Evolutionary conservation across 2,113 vertebrate species (phyloP), one percentile per base, ranked within the genome.

Genomic region (Podarcis cretensis): DNA sequence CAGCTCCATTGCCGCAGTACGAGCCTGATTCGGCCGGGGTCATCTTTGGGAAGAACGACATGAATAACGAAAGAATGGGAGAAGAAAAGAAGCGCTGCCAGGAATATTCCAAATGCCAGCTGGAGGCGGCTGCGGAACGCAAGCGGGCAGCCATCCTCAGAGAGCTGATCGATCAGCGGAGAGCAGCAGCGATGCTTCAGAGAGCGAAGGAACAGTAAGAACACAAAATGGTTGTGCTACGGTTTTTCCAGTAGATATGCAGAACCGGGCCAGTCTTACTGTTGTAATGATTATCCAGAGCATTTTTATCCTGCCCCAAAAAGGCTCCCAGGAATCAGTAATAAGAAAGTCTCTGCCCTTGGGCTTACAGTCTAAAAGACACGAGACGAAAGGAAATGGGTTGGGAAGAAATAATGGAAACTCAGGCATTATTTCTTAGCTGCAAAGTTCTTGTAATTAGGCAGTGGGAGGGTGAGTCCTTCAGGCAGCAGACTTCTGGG

Each of bases 131-230:
- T 8, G 91, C 96, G 1, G 85, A 90, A 5, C 95, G 25, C 74
- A 97, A 93, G 83, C 95, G 92, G 30, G 91, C 92, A 2, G 86
- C 87, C 40, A 92, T 97, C 59, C 90, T 96, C 43, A 94, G 92
- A 13, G 94, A 95, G 5, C 88, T 96, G 43, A 40, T 91, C 3
- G 95, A 97, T 43, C 96, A 97, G 90, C 95, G 95, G 87, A 93
- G 83, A 18, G 98, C 98, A 66, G 79, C 90, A 13, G 96, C 97
- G 13, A 96, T 97, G 94, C 87, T 98, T 37, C 90, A 95, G 86
- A 94, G 92, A 90, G 97, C 95, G 43, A 93, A 87, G 69, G 93
- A 82, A 71, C 95, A 96, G 98, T 98, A 93, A 96, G 98, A 92
- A 1, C 65, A 16, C n/a, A n/a, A 30, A 71, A 40, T 30, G 20